Evolutionary conservation across 2,797 vertebrate species (phyloP).

Genomic region (Microhierax caerulescens): DNA sequence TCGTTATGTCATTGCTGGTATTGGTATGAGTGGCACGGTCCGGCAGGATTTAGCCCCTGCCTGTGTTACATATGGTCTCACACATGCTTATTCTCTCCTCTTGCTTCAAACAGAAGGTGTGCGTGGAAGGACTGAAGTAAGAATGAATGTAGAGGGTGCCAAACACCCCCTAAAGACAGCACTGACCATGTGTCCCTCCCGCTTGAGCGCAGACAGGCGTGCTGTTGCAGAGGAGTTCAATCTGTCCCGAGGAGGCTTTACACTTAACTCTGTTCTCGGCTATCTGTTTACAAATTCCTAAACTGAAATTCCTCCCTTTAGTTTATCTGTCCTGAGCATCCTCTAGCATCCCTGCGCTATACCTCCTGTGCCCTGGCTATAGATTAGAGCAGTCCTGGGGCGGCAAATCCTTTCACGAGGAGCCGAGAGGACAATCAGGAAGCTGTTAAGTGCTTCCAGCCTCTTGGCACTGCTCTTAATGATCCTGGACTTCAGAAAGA

Average conservation of each 20-base stretch:
- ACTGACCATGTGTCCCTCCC: background rate
- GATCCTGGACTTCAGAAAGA: background rate
- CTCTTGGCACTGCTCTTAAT: background rate
- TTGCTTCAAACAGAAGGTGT: background rate
- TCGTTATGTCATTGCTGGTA: accelerated
- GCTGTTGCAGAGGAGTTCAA: background rate
- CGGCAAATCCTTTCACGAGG: background rate
- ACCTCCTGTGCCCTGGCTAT: background rate
- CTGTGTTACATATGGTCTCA: background rate
- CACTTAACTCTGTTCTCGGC: background rate
- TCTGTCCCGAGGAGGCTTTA: background rate
- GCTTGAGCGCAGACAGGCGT: accelerated
- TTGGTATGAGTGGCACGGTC: background rate
- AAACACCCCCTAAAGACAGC: background rate
- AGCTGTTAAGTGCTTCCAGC: background rate
- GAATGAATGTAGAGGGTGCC: background rate
- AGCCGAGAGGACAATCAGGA: background rate
- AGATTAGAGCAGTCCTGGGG: background rate
- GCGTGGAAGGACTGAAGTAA: accelerated
- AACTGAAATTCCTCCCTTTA: background rate
- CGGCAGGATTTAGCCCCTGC: background rate
- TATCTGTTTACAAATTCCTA: slow-evolving; percentile 9
- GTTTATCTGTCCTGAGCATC: background rate
- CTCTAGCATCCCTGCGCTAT: background rate
- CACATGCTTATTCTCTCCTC: background rate